These are phyloP conservation scores for Akabosia matsudoensis DNA, from an alignment of 1,140 invertebrate genomes.

Conservation along the genomic window DNA sequence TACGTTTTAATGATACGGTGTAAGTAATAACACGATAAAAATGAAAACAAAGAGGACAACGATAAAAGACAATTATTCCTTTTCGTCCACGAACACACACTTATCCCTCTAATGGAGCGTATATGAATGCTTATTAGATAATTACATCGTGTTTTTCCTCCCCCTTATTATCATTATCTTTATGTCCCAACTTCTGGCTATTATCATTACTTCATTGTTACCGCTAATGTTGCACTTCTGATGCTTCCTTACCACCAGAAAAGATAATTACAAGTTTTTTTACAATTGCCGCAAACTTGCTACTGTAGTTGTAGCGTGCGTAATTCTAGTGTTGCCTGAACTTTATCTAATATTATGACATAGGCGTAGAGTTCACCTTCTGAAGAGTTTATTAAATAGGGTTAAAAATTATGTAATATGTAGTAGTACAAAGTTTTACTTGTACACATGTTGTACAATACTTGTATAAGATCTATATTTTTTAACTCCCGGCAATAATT, in stretches of 20 bases:
- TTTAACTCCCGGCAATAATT: conserved; percentile 18
- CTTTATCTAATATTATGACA: neutral
- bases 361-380: too few species aligned
- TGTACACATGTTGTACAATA: neutral
- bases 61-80: neutral
- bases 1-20: neutral
- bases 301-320: neutral
- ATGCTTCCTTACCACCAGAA: neutral
- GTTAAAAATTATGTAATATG: neutral
- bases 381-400: too few species aligned
- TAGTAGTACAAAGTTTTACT: neutral
- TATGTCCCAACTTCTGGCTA: neutral
- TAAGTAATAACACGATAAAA: neutral
- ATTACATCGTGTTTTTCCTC: conserved; percentile 6
- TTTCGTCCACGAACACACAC: neutral
- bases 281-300: neutral
- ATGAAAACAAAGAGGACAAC: neutral
- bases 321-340: neutral
- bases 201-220: neutral
- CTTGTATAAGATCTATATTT: too few species aligned
- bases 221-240: neutral
- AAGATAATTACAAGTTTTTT: neutral
- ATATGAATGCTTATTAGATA: neutral
- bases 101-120: neutral
- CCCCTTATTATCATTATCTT: neutral